Conservation (phyloP, 2,797 vertebrate species). For the Gouania willdenowi region DNA sequence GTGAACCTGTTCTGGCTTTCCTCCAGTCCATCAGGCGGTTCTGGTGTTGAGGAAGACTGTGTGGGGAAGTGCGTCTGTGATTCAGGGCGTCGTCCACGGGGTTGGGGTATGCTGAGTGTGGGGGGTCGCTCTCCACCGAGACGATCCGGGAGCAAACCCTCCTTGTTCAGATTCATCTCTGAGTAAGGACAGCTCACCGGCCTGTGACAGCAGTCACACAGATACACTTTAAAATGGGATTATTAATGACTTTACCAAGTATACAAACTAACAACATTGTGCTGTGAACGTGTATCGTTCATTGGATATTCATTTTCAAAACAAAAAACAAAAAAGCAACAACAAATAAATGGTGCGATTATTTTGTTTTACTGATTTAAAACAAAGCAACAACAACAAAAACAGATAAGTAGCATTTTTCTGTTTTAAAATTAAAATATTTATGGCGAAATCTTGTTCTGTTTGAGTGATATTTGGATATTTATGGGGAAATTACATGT, state of each 20-base stretch:
- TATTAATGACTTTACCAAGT: neutral
- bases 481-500: too few species aligned
- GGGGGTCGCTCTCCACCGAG: slow-evolving; percentile 79
- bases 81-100: slow-evolving; percentile 72
- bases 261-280: too few species aligned
- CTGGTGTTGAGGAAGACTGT: slow-evolving; percentile 21
- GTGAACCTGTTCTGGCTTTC: slow-evolving; percentile 76
- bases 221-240: neutral
- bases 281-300: too few species aligned
- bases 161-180: slow-evolving; percentile 84
- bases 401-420: too few species aligned
- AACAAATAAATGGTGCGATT: too few species aligned
- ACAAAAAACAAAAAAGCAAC: neutral
- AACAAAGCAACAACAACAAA: too few species aligned
- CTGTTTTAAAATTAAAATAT: too few species aligned
- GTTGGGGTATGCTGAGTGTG: slow-evolving; percentile 57
- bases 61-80: slow-evolving; percentile 34
- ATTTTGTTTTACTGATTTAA: too few species aligned
- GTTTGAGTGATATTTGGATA: too few species aligned
- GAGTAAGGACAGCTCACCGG: slow-evolving; percentile 88
- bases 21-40: slow-evolving; percentile 46
- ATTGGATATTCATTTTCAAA: too few species aligned
- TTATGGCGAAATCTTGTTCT: too few species aligned
- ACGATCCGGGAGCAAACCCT: slow-evolving; percentile 82
- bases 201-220: slow-evolving; percentile 66